These are phyloP conservation scores for Melanophora roralis DNA, from an alignment of 2,888 invertebrate genomes.

Conservation along the genomic window DNA sequence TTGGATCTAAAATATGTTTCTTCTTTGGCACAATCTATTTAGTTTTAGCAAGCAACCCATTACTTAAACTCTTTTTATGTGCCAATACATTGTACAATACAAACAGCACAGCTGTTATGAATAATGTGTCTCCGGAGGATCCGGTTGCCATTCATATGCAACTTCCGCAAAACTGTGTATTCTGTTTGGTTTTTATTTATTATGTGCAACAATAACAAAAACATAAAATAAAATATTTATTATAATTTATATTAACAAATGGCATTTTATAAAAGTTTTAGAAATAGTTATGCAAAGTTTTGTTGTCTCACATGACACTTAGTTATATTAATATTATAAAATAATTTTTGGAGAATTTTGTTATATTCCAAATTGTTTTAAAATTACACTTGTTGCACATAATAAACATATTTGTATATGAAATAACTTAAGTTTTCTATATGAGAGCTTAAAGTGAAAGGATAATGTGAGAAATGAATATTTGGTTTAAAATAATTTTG, in stretches of 20 bases:
- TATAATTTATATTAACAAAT: constrained; percentile 1
- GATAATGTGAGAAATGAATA: too few relatives aligned
- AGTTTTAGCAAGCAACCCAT: too few relatives aligned
- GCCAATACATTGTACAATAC: too few relatives aligned
- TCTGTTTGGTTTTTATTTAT: background rate
- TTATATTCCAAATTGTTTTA: background rate
- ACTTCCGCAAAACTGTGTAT: constrained; percentile 22
- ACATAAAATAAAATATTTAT: background rate
- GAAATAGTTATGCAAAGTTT: background rate
- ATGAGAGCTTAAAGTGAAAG: too few relatives aligned
- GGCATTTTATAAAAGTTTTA: constrained; percentile 1
- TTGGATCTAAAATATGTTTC: too few relatives aligned
- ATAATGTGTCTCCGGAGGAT: constrained; percentile 33
- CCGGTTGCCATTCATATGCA: constrained; percentile 31
- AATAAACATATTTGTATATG: background rate
- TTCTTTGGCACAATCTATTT: too few relatives aligned
- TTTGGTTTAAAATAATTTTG: too few relatives aligned
- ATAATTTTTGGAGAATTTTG: background rate
- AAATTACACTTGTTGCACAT: background rate
- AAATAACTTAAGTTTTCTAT: background rate
- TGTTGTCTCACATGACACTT: background rate
- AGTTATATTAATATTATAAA: background rate
- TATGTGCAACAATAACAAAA: background rate
- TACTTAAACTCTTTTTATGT: too few relatives aligned
- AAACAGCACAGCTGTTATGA: constrained; percentile 38